Base-by-base conservation (phyloP, 2,888 invertebrate species). In the Tipula lateralis region DNA sequence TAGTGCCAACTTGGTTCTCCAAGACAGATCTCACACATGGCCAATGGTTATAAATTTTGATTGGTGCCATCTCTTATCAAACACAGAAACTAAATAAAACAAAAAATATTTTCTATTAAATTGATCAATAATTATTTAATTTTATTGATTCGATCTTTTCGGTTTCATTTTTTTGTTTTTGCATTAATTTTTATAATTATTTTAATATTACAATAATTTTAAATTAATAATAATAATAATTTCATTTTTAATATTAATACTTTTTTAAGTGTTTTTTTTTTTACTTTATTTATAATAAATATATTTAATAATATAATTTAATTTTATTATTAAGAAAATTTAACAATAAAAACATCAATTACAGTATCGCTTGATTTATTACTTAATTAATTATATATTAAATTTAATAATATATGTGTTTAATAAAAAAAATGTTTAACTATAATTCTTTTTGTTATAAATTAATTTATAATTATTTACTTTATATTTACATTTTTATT, bases 271-370 rank as follows among this genome's bases (percentile, higher is more conserved):
- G 16, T 50, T 50, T n/a, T 50, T 50, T 6, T 6, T 50, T 50
- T 50, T 16, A 16, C 4, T 50, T 50, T 66, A 66, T 66, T 7
- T 9, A n/a, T 66, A 66, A 66, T 66, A 66, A n/a, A 19, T 66
- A 66, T 39, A 66, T 24, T 66, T 66, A 66, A 66, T 66, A 66
- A 24, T 12, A 66, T 66, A 19, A 66, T 66, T 66, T 66, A 66
- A 39, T 66, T 66, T 66, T 66, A 66, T 66, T 66, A 66, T 66
- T 66, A 66, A 66, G 66, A 66, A 66, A 66, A 66, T 66, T 66
- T 66, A 66, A 66, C 66, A 66, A 66, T 66, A 66, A 66, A 66
- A 66, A 66, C 66, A 66, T 66, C 66, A 66, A 66, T 66, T 66
- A 66, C 9, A 66, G 7, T 66, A 66, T 66, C 66, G 66, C 24